A percentile compares a stretch with the other conserved stretches of the same genome.
These are phyloP conservation scores for Simalia tracyae DNA, from an alignment of 2,797 vertebrate species.

Conservation along the genomic window DNA sequence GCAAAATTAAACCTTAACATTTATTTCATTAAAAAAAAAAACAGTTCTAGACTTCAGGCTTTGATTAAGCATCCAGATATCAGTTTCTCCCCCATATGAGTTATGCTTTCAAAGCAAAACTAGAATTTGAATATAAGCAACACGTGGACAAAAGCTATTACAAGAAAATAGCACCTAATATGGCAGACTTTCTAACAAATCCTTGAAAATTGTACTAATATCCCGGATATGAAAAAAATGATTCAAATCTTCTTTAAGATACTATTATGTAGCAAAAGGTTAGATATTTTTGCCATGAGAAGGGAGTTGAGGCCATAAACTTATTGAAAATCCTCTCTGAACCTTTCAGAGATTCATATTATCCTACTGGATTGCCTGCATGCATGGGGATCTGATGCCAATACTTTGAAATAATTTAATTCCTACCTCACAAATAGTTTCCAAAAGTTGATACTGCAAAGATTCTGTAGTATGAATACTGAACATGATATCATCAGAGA, in stretches of 20 bases:
- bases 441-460: not conserved
- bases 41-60: not conserved
- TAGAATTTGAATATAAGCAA: not conserved
- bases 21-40: not conserved
- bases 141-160: not conserved
- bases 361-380: not conserved
- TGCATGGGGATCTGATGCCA: too few species aligned
- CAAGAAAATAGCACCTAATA: not conserved
- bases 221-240: not conserved
- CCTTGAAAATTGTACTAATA: not conserved
- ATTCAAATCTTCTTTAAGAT: not conserved
- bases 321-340: not conserved
- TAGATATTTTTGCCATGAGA: not conserved
- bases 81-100: not conserved
- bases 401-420: not conserved
- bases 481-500: not conserved
- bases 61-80: not conserved
- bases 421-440: not conserved
- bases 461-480: not conserved
- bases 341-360: not conserved
- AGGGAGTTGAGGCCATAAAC: not conserved
- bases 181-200: not conserved
- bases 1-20: constrained; percentile 17
- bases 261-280: not conserved
- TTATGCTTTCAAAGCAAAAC: not conserved